Evolutionary conservation across 30 jellyfish, hydroid and myxozoan species (phyloP).

Genomic region (Cassiopea xamachana): DNA sequence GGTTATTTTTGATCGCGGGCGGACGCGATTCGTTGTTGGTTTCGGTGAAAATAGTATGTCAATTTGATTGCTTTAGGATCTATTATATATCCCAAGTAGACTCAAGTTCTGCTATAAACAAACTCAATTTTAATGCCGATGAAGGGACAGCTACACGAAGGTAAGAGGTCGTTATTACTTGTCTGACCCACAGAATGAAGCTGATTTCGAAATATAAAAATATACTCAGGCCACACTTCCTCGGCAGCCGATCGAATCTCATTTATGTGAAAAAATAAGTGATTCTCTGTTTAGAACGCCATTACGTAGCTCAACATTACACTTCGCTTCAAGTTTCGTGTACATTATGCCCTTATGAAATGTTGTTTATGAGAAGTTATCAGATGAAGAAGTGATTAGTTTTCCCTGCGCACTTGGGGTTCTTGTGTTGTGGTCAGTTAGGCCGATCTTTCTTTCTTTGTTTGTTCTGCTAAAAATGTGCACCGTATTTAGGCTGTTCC

Average conservation of each 20-base stretch:
- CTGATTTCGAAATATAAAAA: background rate
- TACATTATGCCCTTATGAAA: background rate
- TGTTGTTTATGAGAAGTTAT: background rate
- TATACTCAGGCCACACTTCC: background rate
- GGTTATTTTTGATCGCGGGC: slow-evolving; percentile 24
- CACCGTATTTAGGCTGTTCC: background rate
- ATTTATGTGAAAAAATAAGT: too few species aligned
- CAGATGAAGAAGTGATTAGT: background rate
- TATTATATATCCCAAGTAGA: background rate
- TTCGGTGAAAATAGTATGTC: background rate
- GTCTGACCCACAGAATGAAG: background rate
- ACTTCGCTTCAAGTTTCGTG: too few species aligned
- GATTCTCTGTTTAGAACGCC: too few species aligned
- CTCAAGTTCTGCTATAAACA: background rate
- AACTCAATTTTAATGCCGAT: background rate
- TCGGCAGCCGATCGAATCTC: background rate
- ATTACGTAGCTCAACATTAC: too few species aligned
- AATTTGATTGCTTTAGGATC: background rate
- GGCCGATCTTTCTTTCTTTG: background rate
- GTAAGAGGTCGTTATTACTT: background rate
- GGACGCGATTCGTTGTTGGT: background rate
- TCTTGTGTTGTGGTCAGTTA: background rate
- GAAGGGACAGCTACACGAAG: background rate
- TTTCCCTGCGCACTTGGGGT: background rate
- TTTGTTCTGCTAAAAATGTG: background rate